Base-by-base conservation (phyloP, 2,888 invertebrate species). In the Campoplex nolae region DNA sequence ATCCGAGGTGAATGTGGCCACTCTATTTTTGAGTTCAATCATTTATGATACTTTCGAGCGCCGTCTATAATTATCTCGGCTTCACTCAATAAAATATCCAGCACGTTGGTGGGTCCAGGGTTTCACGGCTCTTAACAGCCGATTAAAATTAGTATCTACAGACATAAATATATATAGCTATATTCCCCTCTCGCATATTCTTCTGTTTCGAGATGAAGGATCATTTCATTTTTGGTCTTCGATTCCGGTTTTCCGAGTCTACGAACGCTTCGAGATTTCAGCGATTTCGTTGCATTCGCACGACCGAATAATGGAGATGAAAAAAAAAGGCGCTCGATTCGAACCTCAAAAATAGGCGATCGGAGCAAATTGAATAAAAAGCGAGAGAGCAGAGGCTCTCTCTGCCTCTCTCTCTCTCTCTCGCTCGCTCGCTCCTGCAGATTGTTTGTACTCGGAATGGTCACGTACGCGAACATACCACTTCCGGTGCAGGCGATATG, bases 391-490 rank as follows among this genome's bases (percentile, higher is more conserved):
- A 58, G 13, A 58, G n/a, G 0, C 23, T 23, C 23, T 23, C 23
- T 23, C 23, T 23, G 23, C 23, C 23, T 23, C 23, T 23, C 23
- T 23, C 23, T 23, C 23, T 23, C 23, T 23, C 23, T 23, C 0
- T 23, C 2, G 23, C 67, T 67, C 70, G 83, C 78, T 68, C 73
- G 56, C 28, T 83, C 76, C 74, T 86, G 89, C 90, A 90, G 89
- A 91, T 92, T 78, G 90, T 91, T 91, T 92, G 90, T 91, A 90
- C 90, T 89, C 89, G 91, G 89, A 89, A 90, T 91, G 91, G 91
- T 93, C 93, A 92, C 93, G 93, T 92, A 91, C 92, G 86, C 77
- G 91, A 91, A 92, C 91, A 90, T 91, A 92, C 91, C 89, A 91
- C 92, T 92, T 93, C 92, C 92, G 92, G 91, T 89, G 92, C 89